Percentiles rank a stretch among this genome's conserved stretches.
Evolutionary conservation across 2,888 invertebrate species (phyloP).

Genomic region (Synanthedon vespiformis): DNA sequence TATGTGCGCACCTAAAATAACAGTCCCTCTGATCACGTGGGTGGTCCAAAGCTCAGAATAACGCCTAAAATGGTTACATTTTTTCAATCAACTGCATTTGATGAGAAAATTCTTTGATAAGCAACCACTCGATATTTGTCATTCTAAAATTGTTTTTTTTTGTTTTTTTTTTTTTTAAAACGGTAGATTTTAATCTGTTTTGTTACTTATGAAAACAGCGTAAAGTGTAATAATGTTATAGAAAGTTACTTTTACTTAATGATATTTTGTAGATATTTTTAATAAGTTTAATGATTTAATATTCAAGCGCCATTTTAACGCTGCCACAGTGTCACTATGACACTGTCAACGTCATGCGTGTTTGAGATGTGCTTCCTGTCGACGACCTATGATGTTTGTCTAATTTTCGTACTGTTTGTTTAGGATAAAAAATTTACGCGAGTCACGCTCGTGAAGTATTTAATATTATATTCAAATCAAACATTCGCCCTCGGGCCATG

Average conservation of each 20-base stretch:
- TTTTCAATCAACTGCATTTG: too few relatives aligned
- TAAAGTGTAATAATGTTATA: too few relatives aligned
- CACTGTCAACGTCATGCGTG: slow-evolving; percentile 19
- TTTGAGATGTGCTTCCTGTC: slow-evolving; percentile 33
- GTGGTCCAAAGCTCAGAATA: slow-evolving; percentile 51
- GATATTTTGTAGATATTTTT: too few relatives aligned
- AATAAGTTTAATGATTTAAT: not conserved
- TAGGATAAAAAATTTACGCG: slow-evolving; percentile 36
- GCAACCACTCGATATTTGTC: too few relatives aligned
- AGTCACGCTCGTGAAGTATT: slow-evolving; percentile 29
- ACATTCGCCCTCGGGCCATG: not conserved
- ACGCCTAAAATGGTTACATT: slow-evolving; percentile 24
- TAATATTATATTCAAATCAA: slow-evolving; percentile 1
- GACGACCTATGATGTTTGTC: slow-evolving; percentile 35
- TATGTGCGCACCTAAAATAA: slow-evolving; percentile 55
- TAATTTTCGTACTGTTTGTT: slow-evolving; percentile 46
- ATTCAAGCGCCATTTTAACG: not conserved
- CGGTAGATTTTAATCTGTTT: too few relatives aligned
- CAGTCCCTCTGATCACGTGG: slow-evolving; percentile 27
- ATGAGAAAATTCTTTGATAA: too few relatives aligned
- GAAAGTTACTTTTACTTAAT: too few relatives aligned
- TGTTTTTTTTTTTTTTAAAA: too few relatives aligned
- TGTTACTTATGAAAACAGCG: too few relatives aligned
- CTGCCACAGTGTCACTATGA: not conserved
- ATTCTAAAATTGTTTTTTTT: too few relatives aligned